Evolutionary conservation across 1,140 invertebrate species (phyloP).

Genomic region (Pemphigus obesinymphae): DNA sequence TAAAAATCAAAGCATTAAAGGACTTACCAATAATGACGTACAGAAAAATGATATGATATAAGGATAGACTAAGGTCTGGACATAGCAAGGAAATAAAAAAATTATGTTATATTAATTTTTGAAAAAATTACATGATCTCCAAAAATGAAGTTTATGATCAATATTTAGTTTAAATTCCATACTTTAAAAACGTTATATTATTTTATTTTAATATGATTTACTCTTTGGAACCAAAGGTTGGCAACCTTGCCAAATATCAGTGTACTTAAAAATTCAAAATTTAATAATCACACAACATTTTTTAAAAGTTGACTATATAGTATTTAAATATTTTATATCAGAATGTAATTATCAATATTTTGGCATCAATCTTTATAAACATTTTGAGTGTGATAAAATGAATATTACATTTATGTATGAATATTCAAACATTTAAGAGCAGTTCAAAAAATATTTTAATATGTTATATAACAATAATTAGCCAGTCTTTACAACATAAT

Average conservation of each 20-base stretch:
- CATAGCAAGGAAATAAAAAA: background rate
- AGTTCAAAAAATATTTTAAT: background rate
- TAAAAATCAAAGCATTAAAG: slow-evolving; percentile 1
- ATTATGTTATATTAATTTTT: background rate
- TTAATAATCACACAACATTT: background rate
- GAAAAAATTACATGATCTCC: background rate
- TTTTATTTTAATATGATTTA: background rate
- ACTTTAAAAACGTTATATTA: too few species aligned
- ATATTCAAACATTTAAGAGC: background rate
- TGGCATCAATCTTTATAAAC: background rate
- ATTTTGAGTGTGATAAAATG: background rate
- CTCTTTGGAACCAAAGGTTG: too few species aligned
- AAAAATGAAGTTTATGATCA: too few species aligned
- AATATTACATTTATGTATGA: background rate
- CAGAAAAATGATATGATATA: background rate
- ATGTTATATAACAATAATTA: background rate
- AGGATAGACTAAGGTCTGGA: background rate
- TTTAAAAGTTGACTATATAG: background rate
- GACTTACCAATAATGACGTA: slow-evolving; percentile 14
- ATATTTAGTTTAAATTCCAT: too few species aligned
- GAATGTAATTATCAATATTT: background rate
- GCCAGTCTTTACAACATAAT: background rate
- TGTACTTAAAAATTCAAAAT: background rate
- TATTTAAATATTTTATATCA: background rate
- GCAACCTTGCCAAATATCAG: background rate